These are phyloP conservation scores for Leptestheria dahalacensis DNA, from an alignment of 1,140 invertebrate species.

Conservation along the genomic window DNA sequence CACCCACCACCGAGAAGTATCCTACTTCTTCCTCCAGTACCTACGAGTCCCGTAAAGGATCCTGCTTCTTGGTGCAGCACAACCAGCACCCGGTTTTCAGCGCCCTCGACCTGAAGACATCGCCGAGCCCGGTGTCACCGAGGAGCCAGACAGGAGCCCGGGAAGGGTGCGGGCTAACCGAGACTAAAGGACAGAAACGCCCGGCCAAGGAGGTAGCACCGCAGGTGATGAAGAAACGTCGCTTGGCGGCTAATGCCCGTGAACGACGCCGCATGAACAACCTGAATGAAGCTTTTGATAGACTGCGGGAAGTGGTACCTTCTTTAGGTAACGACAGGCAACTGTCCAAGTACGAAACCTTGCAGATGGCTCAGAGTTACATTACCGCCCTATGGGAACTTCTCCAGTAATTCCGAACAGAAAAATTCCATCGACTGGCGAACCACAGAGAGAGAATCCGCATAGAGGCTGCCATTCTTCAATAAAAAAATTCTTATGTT, in stretches of 20 bases:
- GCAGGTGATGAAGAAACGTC: conserved; percentile 54
- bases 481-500: neutral
- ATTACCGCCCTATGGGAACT: conserved; percentile 54
- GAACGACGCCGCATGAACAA: conserved; percentile 67
- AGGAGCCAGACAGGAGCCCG: neutral
- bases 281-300: conserved; percentile 65
- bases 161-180: neutral
- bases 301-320: conserved; percentile 64
- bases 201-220: neutral
- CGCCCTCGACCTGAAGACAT: neutral
- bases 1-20: too few species aligned
- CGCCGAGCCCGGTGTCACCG: neutral
- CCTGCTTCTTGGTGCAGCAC: too few species aligned
- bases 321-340: conserved; percentile 57
- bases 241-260: conserved; percentile 76
- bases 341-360: conserved; percentile 70
- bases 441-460: neutral
- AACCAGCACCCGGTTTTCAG: neutral
- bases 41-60: too few species aligned
- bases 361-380: conserved; percentile 78
- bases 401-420: conserved; percentile 21
- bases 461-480: neutral
- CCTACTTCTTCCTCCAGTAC: too few species aligned
- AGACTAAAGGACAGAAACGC: neutral
- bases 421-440: neutral